A percentile compares a stretch with the other conserved stretches of the same genome.
These are phyloP conservation scores for Drosophila pruinosa DNA, from an alignment of 1,140 invertebrate species.

Conservation along the genomic window DNA sequence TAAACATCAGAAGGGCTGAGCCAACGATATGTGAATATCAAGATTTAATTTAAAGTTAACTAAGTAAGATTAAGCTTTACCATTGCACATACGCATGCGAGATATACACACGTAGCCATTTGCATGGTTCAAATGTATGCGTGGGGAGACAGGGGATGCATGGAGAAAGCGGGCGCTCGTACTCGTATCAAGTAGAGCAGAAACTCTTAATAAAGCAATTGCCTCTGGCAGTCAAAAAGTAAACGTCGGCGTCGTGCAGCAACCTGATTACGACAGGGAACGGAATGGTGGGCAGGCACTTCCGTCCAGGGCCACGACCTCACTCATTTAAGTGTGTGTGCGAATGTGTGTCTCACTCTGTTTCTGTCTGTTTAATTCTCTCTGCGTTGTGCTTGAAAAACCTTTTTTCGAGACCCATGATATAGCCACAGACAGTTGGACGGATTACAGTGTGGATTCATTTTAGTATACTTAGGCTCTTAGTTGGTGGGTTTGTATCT, in stretches of 20 bases:
- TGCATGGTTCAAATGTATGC: conserved; percentile 56
- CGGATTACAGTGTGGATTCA: not conserved
- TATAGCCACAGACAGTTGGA: conserved; percentile 24
- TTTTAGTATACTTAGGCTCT: conserved; percentile 4
- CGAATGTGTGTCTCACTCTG: conserved; percentile 4
- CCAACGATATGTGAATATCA: conserved; percentile 77
- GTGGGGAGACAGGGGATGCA: not conserved
- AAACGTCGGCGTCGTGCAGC: conserved; percentile 77
- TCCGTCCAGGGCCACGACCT: conserved; percentile 59
- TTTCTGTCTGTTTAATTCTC: not conserved
- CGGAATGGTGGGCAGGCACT: not conserved
- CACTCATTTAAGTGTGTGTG: conserved; percentile 13
- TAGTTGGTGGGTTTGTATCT: conserved; percentile 22
- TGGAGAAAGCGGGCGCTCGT: not conserved
- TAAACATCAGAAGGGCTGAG: conserved; percentile 14
- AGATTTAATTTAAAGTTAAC: conserved; percentile 81
- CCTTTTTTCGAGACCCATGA: conserved; percentile 35
- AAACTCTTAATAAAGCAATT: conserved; percentile 83
- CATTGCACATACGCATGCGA: conserved; percentile 49
- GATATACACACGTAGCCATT: conserved; percentile 24
- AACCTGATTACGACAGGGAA: conserved; percentile 64
- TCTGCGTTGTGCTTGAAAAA: conserved; percentile 8
- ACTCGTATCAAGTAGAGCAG: conserved; percentile 81
- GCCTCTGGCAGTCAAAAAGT: conserved; percentile 82
- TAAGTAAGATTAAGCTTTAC: conserved; percentile 79